phyloP scores from a whole-genome alignment of 64 coral and sea anemone genomes.

The Stylophora pistillata region DNA sequence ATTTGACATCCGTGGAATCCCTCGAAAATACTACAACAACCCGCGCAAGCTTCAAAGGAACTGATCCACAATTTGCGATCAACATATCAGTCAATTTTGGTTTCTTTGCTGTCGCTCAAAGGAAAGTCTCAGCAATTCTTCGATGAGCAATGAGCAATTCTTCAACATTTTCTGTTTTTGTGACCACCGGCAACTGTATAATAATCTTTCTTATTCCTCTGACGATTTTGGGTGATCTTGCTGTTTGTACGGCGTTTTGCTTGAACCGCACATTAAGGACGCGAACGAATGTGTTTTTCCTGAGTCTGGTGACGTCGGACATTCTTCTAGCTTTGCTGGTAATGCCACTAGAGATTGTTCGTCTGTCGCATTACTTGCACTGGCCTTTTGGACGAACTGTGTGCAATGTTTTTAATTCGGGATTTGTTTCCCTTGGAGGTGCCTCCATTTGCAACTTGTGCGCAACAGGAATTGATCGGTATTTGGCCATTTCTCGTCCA shows the following conservation, averaged over 20 bases:
- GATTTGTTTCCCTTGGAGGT: constrained; percentile 24
- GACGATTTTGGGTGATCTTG: constrained; percentile 6
- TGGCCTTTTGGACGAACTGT: constrained; percentile 35
- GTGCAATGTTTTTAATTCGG: constrained; percentile 45
- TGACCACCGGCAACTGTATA: not conserved
- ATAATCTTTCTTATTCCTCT: not conserved
- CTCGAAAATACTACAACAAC: not conserved
- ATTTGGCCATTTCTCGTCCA: constrained; percentile 24
- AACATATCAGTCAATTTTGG: not conserved
- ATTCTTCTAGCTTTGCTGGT: constrained; percentile 23
- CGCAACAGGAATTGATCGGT: constrained; percentile 39
- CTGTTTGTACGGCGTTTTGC: constrained; percentile 8
- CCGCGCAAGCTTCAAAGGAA: not conserved
- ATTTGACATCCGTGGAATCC: too few relatives aligned
- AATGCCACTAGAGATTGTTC: constrained; percentile 45
- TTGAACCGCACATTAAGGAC: not conserved
- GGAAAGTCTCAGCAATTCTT: not conserved
- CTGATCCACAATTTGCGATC: not conserved
- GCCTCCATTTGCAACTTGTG: constrained; percentile 26
- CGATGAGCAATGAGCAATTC: not conserved
- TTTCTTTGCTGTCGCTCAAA: not conserved
- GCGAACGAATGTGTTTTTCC: constrained; percentile 37
- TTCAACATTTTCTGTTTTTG: not conserved
- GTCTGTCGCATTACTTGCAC: constrained; percentile 6
- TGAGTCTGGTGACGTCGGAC: constrained; percentile 41